Percentiles rank a stretch among this genome's conserved stretches.
Evolutionary conservation across 2,797 vertebrate genomes (phyloP).

Genomic region (Smutsia temminckii): DNA sequence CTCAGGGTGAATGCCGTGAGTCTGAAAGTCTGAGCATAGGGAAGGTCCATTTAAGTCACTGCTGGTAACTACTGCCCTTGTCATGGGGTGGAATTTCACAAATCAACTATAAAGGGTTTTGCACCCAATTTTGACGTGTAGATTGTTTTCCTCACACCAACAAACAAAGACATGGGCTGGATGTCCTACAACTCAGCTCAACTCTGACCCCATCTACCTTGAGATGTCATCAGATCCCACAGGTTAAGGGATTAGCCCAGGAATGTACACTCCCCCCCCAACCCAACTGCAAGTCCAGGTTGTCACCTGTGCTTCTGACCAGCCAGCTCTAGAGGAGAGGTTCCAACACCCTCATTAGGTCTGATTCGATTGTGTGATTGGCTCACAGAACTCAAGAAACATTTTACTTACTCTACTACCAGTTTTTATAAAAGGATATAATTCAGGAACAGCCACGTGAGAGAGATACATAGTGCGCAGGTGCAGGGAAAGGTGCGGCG

Average conservation of each 20-base stretch:
- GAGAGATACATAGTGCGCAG: neutral
- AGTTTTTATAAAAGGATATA: neutral
- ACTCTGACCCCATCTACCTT: neutral
- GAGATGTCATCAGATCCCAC: neutral
- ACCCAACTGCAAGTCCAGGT: neutral
- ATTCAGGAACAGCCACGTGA: neutral
- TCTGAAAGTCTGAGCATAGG: neutral
- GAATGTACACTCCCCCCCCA: neutral
- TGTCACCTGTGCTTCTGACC: neutral
- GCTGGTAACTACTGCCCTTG: neutral
- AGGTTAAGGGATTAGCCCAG: neutral
- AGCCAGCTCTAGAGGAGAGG: neutral
- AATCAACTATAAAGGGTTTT: neutral
- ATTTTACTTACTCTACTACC: neutral
- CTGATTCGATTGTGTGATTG: neutral
- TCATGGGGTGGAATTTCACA: neutral
- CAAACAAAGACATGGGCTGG: neutral
- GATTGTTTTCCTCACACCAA: neutral
- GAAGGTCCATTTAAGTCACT: neutral
- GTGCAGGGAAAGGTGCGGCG: neutral
- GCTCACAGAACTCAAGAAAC: neutral
- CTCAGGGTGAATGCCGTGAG: neutral
- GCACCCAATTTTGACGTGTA: neutral
- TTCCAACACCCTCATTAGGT: neutral
- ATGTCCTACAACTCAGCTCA: neutral